These are phyloP conservation scores for Megalops cyprinoides DNA, from an alignment of 2,797 vertebrate species.

Conservation along the genomic window DNA sequence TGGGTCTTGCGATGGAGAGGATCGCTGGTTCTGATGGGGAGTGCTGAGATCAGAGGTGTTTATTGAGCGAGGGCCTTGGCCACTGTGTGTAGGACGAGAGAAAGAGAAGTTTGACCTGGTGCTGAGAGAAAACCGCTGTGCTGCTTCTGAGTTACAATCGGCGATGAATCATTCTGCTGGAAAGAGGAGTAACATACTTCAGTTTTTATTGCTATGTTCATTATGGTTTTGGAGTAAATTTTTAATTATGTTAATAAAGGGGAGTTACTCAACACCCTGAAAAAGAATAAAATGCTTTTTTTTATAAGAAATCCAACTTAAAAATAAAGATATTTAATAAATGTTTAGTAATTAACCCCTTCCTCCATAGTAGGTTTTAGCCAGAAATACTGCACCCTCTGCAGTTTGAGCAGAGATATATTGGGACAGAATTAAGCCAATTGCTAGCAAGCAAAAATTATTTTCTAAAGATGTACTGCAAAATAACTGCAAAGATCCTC, in stretches of 20 bases:
- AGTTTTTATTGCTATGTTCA: not conserved
- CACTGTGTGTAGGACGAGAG: slow-evolving; percentile 83
- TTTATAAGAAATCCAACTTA: too few relatives aligned
- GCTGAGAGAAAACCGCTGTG: slow-evolving; percentile 55
- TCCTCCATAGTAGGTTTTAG: too few relatives aligned
- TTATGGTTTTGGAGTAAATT: not conserved
- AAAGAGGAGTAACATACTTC: not conserved
- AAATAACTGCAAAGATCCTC: too few relatives aligned
- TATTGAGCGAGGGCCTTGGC: slow-evolving; percentile 76
- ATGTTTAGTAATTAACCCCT: too few relatives aligned
- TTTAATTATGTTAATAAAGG: not conserved
- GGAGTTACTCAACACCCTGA: too few relatives aligned
- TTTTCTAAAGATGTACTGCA: too few relatives aligned
- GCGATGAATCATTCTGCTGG: slow-evolving; percentile 44
- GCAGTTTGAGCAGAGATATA: too few relatives aligned
- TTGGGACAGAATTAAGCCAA: too few relatives aligned
- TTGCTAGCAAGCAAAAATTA: too few relatives aligned
- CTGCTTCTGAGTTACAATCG: slow-evolving; percentile 61
- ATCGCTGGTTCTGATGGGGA: slow-evolving; percentile 77
- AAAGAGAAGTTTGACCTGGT: slow-evolving; percentile 78
- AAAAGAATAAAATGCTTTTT: too few relatives aligned
- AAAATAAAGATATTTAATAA: too few relatives aligned
- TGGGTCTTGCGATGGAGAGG: slow-evolving; percentile 68
- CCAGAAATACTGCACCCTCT: too few relatives aligned
- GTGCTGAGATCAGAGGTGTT: slow-evolving; percentile 80